Evolutionary conservation across 2,888 invertebrate species (phyloP).

Genomic region (Leptopilina drosophilae): DNA sequence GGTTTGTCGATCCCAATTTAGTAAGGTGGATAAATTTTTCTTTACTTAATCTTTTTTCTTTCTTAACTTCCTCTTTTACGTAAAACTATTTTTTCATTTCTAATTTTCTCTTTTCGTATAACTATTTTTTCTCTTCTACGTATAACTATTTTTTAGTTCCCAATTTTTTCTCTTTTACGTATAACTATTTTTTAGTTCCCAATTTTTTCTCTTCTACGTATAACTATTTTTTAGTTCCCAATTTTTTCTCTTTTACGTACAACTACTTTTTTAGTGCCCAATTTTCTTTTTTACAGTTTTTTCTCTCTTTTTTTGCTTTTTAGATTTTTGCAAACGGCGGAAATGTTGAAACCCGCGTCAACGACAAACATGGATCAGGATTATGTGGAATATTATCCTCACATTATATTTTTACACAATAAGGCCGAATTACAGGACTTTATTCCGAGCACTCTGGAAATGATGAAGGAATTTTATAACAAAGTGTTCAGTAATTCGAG

Average conservation of each 20-base stretch:
- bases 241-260: not conserved
- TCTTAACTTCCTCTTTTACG: not conserved
- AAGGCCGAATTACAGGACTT: conserved; percentile 87
- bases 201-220: not conserved
- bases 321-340: conserved; percentile 89
- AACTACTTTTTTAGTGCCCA: not conserved
- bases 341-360: conserved; percentile 90
- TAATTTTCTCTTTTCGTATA: not conserved
- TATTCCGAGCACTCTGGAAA: conserved; percentile 80
- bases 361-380: conserved; percentile 81
- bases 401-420: conserved; percentile 90
- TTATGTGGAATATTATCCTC: conserved; percentile 88
- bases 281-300: not conserved
- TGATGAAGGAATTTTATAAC: conserved; percentile 81
- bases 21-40: conserved; percentile 79
- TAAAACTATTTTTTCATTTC: too few species aligned
- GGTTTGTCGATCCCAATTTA: conserved; percentile 90
- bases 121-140: not conserved
- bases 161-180: too few species aligned
- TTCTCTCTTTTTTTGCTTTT: conserved; percentile 53
- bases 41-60: not conserved
- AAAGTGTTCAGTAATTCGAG: conserved; percentile 82
- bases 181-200: too few species aligned
- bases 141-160: not conserved
- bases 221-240: not conserved